These are phyloP conservation scores for Boleophthalmus pectinirostris DNA, from an alignment of 2,113 vertebrate genomes.

Conservation along the genomic window DNA sequence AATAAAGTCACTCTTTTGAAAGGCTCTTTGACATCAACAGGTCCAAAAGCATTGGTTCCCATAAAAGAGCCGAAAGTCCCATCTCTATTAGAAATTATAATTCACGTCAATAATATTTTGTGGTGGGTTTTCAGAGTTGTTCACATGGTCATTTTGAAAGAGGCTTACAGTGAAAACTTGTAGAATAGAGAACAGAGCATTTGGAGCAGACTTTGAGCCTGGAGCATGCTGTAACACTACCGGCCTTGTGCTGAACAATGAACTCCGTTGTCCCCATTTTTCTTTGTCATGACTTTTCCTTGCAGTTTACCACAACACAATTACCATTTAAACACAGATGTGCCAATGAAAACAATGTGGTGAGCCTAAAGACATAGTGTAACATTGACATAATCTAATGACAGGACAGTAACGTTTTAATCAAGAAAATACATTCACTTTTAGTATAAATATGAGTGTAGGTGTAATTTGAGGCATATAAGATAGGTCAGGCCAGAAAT, in stretches of 20 bases:
- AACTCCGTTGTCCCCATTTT: constrained; percentile 22
- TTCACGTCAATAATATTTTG: too few species aligned
- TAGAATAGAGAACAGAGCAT: neutral
- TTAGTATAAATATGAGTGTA: constrained; percentile 3
- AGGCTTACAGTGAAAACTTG: too few species aligned
- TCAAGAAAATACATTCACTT: neutral
- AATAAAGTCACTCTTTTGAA: too few species aligned
- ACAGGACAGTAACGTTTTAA: constrained; percentile 6
- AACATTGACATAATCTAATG: neutral
- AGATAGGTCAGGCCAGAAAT: constrained; percentile 12
- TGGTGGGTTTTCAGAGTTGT: too few species aligned
- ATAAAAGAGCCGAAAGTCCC: too few species aligned
- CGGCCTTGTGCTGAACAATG: constrained; percentile 23
- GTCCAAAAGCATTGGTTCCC: too few species aligned
- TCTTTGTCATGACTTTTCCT: constrained; percentile 14
- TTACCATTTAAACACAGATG: constrained; percentile 4
- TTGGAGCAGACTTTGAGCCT: constrained; percentile 18
- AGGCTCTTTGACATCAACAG: too few species aligned
- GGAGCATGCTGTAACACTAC: constrained; percentile 25
- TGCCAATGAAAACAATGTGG: neutral
- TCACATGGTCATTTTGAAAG: too few species aligned
- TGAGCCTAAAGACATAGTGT: neutral
- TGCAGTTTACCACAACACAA: neutral
- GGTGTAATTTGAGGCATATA: constrained; percentile 14
- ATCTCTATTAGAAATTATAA: too few species aligned